Conservation (phyloP, 2,888 invertebrate genomes). For the Rhabditoides inermis region DNA sequence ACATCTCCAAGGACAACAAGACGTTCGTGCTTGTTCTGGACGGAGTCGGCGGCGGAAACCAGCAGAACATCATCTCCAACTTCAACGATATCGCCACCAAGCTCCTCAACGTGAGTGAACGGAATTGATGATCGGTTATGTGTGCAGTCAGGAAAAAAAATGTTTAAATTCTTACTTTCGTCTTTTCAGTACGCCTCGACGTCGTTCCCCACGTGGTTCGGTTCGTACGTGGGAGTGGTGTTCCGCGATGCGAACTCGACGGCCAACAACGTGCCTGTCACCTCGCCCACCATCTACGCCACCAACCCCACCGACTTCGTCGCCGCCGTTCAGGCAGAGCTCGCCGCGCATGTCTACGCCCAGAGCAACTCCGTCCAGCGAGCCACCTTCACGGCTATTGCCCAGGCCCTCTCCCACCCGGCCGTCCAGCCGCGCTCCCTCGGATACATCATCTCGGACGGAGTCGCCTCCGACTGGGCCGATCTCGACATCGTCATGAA, state of each 20-base stretch:
- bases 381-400: conserved; percentile 20
- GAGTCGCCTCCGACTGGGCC: not conserved
- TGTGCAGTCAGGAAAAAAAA: no score
- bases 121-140: no score
- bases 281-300: conserved; percentile 11
- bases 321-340: conserved; percentile 2
- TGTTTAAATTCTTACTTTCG: not conserved
- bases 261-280: conserved; percentile 4
- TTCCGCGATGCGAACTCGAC: conserved; percentile 18
- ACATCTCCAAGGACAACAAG: conserved; percentile 8
- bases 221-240: conserved; percentile 25
- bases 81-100: conserved; percentile 11
- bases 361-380: conserved; percentile 13
- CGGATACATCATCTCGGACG: not conserved
- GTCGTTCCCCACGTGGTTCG: conserved; percentile 23
- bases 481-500: not conserved
- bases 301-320: conserved; percentile 12
- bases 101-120: conserved; percentile 7
- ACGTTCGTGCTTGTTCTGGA: conserved; percentile 30
- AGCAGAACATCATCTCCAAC: conserved; percentile 17
- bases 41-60: conserved; percentile 21
- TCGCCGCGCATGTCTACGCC: conserved; percentile 11
- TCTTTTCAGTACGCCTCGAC: conserved; percentile 7
- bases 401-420: conserved; percentile 11
- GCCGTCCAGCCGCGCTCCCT: conserved; percentile 3